Conservation (phyloP, 2,797 vertebrate genomes). For the Atherinosoma microstoma region DNA sequence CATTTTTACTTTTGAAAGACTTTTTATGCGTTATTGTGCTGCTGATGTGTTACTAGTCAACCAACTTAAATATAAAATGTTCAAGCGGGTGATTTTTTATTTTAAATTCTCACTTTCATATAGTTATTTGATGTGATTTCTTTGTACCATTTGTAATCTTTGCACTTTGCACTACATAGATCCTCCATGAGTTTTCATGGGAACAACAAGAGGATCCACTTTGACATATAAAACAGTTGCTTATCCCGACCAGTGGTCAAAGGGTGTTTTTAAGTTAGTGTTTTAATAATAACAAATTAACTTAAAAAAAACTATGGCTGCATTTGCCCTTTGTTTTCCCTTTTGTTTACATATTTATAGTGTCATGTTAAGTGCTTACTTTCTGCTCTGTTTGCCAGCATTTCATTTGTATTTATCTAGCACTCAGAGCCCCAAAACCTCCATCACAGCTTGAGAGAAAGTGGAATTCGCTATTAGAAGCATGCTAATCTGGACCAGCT, state of each 20-base stretch:
- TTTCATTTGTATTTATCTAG: slow-evolving; percentile 32
- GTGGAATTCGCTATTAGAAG: slow-evolving; percentile 51
- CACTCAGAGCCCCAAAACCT: slow-evolving; percentile 43
- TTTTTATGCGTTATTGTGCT: too few relatives aligned
- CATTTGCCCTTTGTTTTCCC: neutral
- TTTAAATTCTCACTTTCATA: too few relatives aligned
- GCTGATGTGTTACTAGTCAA: neutral
- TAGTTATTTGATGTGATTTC: too few relatives aligned
- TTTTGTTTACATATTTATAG: slow-evolving; percentile 9
- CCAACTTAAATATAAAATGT: neutral
- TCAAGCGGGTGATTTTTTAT: neutral
- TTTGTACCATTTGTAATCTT: too few relatives aligned
- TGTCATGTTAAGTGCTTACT: slow-evolving; percentile 21
- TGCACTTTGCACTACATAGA: neutral
- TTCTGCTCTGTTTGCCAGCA: slow-evolving; percentile 15
- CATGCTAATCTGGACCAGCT: slow-evolving; percentile 34
- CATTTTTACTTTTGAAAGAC: too few relatives aligned
- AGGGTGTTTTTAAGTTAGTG: slow-evolving; percentile 3
- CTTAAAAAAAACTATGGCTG: neutral
- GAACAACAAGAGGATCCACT: neutral
- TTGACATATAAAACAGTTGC: neutral
- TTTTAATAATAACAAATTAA: neutral
- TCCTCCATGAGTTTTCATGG: neutral
- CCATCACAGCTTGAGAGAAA: slow-evolving; percentile 27
- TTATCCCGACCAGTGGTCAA: neutral